Base-by-base conservation (phyloP, 1,140 invertebrate genomes). In the Lasioglossum albipes region DNA sequence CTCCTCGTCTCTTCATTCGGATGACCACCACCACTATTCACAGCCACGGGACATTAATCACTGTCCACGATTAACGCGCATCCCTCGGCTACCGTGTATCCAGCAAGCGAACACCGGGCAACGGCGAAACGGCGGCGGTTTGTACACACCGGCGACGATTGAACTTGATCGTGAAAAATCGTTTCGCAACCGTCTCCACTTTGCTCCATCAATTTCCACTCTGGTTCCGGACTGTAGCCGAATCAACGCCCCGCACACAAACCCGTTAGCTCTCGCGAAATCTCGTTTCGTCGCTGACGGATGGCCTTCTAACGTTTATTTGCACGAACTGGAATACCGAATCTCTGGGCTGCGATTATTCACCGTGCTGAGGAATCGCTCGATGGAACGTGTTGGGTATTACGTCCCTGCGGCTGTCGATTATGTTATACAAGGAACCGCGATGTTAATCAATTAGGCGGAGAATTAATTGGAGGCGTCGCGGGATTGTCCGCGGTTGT, bases 161-260 rank as follows among this genome's bases (percentile, higher is more conserved):
- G 84, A 85, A 85, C 83, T 75, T 85, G 84, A 85, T 85, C 84
- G 84, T 85, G 83, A 85, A 85, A 85, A 85, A 82, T 84, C 65
- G 65, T 57, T 52, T 79, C 52, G 59, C 45, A 54, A 73, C 22
- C 31, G 12, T 75, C 72, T 59, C 27, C 54, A 36, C 54, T 75
- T 80, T 49, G 64, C 78, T 64, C 65, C 27, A 42, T 62, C 65
- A 61, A 75, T 80, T 68, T 52, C 54, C 42, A 62, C 52, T 75
- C 52, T 67, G 16, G 36, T 20, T 57, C 61, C 13, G 10, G 61
- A 31, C 13, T 13, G 16, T 64, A 36, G 12, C 31, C 57, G 57
- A 76, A 76, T 65, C 52, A 20, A 5, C 13, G 45, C 9, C 45
- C 10, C 45, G 13, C 7, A 13, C 45, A 12, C 45, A 49, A 12